Evolutionary conservation across 2,888 invertebrate species (phyloP), one percentile per base, ranked within the genome.

Genomic region (Cynaeus angustus): DNA sequence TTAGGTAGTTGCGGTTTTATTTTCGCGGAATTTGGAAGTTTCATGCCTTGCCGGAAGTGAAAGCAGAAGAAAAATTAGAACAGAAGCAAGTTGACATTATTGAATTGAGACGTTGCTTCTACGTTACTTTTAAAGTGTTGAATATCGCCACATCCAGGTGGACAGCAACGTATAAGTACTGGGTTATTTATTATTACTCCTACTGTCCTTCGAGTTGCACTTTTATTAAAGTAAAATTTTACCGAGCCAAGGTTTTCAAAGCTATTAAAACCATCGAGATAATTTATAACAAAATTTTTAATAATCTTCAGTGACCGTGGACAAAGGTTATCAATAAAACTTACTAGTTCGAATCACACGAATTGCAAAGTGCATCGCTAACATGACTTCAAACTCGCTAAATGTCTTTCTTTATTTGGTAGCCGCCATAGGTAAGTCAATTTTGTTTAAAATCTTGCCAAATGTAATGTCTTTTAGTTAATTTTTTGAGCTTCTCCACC

Each of bases 11-110:
- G 52, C 38, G 82, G 87, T 7, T 77, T 88, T 7, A 74, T 89
- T 28, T 74, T 82, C 33, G 79, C 77, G 9, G 81, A 85, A 0
- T 83, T 85, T 3, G 79, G 84, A 1, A 81, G 85, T 8, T 80
- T 86, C 9, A 81, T 88, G 9, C 81, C 87, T 16, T 88, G 87
- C 73, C 48, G 84, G 86, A 70, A 86, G 65, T 86, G 85, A 78
- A 86, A 87, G 71, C 84, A 84, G 70, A 87, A 87, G 68, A 87
- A 87, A 71, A 85, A 82, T 43, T 79, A 84, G 8, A 62, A 21
- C 13, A 30, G 67, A 71, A 80, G 82, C 81, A 70, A 72, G 76
- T 75, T 72, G 21, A 4, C 1, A 4, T 3, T 1, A 4, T 21
- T 1, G 21, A 21, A 4, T 21, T 21, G 21, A 3, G 81, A 65